Evolutionary conservation across 2,113 vertebrate species (phyloP).

Genomic region (Cynoglossus semilaevis): DNA sequence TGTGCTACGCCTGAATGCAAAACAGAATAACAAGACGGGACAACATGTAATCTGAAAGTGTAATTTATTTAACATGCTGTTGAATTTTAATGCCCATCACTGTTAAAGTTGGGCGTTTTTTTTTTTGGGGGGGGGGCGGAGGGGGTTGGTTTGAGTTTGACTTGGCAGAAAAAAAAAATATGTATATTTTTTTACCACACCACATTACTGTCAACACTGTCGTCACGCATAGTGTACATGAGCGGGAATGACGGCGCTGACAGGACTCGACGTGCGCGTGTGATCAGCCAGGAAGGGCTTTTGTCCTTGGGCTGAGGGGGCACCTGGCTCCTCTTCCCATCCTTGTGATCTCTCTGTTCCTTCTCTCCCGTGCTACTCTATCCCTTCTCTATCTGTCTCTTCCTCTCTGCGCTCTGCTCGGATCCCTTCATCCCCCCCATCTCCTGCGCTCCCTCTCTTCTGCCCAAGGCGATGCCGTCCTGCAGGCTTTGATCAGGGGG

Average conservation of each 20-base stretch:
- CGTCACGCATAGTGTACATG: conserved; percentile 54
- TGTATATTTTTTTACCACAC: conserved; percentile 45
- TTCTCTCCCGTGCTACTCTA: conserved; percentile 63
- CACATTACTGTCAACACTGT: conserved; percentile 59
- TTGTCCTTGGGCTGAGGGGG: conserved; percentile 78
- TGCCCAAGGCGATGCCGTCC: conserved; percentile 80
- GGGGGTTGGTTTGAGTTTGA: conserved; percentile 17
- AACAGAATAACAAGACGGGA: conserved; percentile 70
- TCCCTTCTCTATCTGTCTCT: conserved; percentile 73
- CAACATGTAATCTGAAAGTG: conserved; percentile 70
- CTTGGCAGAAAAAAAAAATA: background rate
- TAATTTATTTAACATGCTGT: conserved; percentile 72
- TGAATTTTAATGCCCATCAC: conserved; percentile 67
- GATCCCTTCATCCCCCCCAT: conserved; percentile 74
- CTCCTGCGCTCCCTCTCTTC: conserved; percentile 71
- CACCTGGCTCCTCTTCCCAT: conserved; percentile 74
- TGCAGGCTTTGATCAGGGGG: conserved; percentile 82
- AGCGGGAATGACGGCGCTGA: conserved; percentile 62
- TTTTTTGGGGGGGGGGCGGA: too few relatives aligned
- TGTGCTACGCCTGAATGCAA: conserved; percentile 49
- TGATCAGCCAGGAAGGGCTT: conserved; percentile 73
- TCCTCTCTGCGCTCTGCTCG: conserved; percentile 66
- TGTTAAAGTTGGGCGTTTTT: conserved; percentile 60
- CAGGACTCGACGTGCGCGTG: conserved; percentile 44
- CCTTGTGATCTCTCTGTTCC: conserved; percentile 75